Evolutionary conservation across 2,888 invertebrate species (phyloP).

Genomic region (Syrphus vitripennis): DNA sequence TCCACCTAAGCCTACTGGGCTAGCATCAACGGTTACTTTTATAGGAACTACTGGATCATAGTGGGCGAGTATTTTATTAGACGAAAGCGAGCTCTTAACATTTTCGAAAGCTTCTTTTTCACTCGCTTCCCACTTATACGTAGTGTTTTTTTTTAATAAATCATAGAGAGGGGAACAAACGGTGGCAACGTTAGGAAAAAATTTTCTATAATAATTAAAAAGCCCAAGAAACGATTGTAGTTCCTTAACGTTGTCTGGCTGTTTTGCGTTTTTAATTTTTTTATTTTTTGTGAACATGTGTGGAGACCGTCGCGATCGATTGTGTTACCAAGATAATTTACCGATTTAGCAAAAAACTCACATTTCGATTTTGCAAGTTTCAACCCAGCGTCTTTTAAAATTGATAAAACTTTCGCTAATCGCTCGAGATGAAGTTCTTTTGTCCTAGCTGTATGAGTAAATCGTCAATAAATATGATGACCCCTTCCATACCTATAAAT

Average conservation of each 20-base stretch:
- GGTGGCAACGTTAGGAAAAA: neutral
- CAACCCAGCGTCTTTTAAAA: neutral
- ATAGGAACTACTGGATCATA: neutral
- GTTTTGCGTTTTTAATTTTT: no score
- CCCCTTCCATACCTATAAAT: constrained; percentile 64
- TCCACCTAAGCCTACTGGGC: constrained; percentile 74
- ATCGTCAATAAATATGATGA: neutral
- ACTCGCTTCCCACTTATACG: neutral
- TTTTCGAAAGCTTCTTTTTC: neutral
- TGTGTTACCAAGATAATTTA: neutral
- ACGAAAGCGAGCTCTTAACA: neutral
- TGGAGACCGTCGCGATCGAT: neutral
- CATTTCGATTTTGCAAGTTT: neutral
- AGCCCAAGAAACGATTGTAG: neutral
- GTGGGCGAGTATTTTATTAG: neutral
- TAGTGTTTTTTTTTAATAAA: neutral
- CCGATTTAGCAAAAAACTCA: neutral
- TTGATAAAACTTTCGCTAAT: neutral
- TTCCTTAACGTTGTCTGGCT: no score
- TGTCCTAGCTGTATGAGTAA: neutral
- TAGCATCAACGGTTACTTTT: constrained; percentile 75
- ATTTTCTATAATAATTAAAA: neutral
- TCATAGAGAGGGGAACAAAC: neutral
- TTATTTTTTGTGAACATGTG: neutral
- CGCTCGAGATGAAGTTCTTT: neutral